phyloP scores from a whole-genome alignment of 2,113 vertebrate genomes.

The Prunella fulvescens region DNA sequence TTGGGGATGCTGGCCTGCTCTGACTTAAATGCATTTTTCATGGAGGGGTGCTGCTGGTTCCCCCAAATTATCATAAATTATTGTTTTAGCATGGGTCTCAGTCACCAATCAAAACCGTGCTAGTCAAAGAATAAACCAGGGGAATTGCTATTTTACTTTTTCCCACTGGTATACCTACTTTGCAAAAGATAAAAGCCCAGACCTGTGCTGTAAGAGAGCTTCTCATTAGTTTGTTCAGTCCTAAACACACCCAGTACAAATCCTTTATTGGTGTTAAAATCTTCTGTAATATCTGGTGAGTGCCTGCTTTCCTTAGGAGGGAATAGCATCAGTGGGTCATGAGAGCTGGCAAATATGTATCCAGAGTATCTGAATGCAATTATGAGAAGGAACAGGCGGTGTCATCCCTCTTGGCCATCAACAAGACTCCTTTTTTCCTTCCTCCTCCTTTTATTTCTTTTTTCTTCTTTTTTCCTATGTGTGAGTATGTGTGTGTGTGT shows the following conservation, averaged over 20 bases:
- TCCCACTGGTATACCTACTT: background rate
- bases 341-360: conserved; percentile 99
- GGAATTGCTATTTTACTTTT: conserved; percentile 14
- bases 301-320: conserved; percentile 79
- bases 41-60: background rate
- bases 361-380: conserved; percentile 92
- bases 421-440: conserved; percentile 79
- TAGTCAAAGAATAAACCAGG: background rate
- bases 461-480: conserved; percentile 63
- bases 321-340: conserved; percentile 77
- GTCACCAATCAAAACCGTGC: background rate
- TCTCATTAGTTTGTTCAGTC: conserved; percentile 16
- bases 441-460: conserved; percentile 47
- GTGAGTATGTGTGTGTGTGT: conserved; percentile 42
- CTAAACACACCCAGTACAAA: conserved; percentile 1
- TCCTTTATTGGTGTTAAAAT: conserved; percentile 50
- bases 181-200: conserved; percentile 26
- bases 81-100: background rate
- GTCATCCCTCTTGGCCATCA: conserved; percentile 85
- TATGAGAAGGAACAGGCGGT: conserved; percentile 88
- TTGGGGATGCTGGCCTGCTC: background rate
- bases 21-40: background rate
- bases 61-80: background rate
- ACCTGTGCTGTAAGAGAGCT: background rate
- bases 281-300: conserved; percentile 47